Percentiles rank a stretch among this genome's conserved stretches.
These are phyloP conservation scores for Ptychoptera albimana DNA, from an alignment of 2,888 invertebrate genomes.

Conservation along the genomic window DNA sequence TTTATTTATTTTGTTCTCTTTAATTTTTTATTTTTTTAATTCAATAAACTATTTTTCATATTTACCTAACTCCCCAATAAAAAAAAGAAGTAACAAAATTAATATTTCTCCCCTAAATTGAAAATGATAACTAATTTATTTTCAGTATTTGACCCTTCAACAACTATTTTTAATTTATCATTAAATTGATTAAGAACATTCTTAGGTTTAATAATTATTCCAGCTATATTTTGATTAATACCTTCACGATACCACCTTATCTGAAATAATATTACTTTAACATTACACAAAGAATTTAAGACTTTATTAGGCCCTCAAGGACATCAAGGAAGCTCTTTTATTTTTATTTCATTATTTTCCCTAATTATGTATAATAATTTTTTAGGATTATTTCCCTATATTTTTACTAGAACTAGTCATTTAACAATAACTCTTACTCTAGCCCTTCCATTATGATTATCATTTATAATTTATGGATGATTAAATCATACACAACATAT, in stretches of 20 bases:
- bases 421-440: conserved; percentile 40
- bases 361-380: conserved; percentile 51
- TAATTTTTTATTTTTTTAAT: conserved; percentile 34
- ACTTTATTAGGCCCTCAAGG: conserved; percentile 32
- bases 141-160: conserved; percentile 47
- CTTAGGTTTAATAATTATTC: conserved; percentile 35
- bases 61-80: too few relatives aligned
- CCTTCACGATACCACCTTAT: conserved; percentile 35
- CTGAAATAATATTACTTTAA: conserved; percentile 33
- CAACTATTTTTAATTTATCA: conserved; percentile 34
- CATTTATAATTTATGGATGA: conserved; percentile 49
- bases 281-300: conserved; percentile 41
- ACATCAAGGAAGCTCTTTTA: conserved; percentile 35
- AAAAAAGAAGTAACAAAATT: conserved; percentile 18
- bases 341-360: conserved; percentile 40
- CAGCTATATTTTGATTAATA: conserved; percentile 36
- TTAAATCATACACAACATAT: conserved; percentile 43
- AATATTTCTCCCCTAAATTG: conserved; percentile 26
- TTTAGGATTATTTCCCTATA: conserved; percentile 51
- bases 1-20: conserved; percentile 27
- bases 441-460: conserved; percentile 45
- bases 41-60: conserved; percentile 36
- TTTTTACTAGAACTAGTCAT: conserved; percentile 53
- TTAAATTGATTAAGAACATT: conserved; percentile 44
- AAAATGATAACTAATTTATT: conserved; percentile 54